Conservation (phyloP, 2,888 invertebrate species). For the Aplocera efformata region DNA sequence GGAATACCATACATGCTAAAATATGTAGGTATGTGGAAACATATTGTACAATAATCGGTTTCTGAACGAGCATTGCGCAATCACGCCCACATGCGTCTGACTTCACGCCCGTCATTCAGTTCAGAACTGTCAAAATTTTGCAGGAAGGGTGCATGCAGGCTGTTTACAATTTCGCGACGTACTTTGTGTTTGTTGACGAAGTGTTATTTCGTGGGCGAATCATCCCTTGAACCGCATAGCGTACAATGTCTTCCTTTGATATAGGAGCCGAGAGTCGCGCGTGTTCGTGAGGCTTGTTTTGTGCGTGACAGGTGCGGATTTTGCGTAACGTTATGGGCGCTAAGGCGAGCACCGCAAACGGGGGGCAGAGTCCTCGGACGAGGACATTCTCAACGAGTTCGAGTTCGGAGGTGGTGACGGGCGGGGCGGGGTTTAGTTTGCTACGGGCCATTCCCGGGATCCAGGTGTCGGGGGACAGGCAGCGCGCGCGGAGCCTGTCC, state of each 20-base stretch:
- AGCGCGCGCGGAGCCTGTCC: constrained; percentile 90
- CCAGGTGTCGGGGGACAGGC: constrained; percentile 87
- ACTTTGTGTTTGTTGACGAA: constrained; percentile 57
- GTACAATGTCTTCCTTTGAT: constrained; percentile 76
- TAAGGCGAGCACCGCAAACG: constrained; percentile 90
- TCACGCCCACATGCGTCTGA: constrained; percentile 25
- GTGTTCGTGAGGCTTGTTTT: constrained; percentile 65
- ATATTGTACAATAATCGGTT: no score
- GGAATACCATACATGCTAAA: no score
- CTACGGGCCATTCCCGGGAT: constrained; percentile 86
- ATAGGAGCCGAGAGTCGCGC: constrained; percentile 63
- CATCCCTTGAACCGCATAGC: constrained; percentile 40
- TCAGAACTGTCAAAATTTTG: constrained; percentile 75
- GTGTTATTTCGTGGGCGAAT: constrained; percentile 50
- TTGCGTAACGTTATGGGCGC: constrained; percentile 87
- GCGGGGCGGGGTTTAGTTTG: constrained; percentile 83
- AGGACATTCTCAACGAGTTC: constrained; percentile 89
- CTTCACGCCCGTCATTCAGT: constrained; percentile 39
- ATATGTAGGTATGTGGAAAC: no score
- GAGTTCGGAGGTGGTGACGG: constrained; percentile 82
- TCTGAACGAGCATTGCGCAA: constrained; percentile 29
- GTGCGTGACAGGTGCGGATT: constrained; percentile 64
- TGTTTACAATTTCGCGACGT: constrained; percentile 73
- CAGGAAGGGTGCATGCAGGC: constrained; percentile 72
- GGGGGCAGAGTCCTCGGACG: constrained; percentile 86